Evolutionary conservation across 2,797 vertebrate species (phyloP), one percentile per base, ranked within the genome.

Genomic region (Leptodactylus fallax): DNA sequence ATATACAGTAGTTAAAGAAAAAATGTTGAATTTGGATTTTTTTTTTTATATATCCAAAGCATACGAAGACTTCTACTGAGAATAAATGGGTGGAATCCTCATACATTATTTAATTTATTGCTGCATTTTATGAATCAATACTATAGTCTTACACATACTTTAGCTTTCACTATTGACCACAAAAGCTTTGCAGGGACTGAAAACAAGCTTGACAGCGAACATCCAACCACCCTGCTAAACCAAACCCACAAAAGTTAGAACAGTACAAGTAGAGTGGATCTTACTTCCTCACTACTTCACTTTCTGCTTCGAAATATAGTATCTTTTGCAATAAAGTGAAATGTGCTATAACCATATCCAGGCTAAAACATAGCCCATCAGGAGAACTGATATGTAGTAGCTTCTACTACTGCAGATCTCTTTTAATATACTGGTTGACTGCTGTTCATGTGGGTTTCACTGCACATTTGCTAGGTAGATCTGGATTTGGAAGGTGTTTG

Each of bases 141-240:
- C 19, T 25, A 16, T 65, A 67, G 19, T 67, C 23, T 76, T 56
- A 81, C 79, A 77, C n/a, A 78, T 36, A 71, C 47, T 76, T 86
- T 55, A 89, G 84, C 79, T 89, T 89, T 89, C 84, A 89, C 87
- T 89, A 69, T 45, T 82, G 79, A 71, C 87, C 87, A 82, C 87
- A 89, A 85, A 81, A 85, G 56, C 49, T 81, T 81, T 21, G 71
- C 87, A 36, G 78, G 69, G 67, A 61, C 76, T 67, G 58, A 36
- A 85, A 25, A 72, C 9, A 67, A 23, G 81, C 25, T 25, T 82
- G 13, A 55, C 56, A n/a, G 10, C 51, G 56, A 58, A 63, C 79
- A 81, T 81, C 77, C 67, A 65, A 85, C 82, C 77, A 45, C 71
- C 51, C 69, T 63, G 71, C 87, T 89, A 58, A 63, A 81, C 56